These are phyloP conservation scores for Caenorhabditis sinica DNA, from an alignment of 2,888 invertebrate species.

Conservation along the genomic window DNA sequence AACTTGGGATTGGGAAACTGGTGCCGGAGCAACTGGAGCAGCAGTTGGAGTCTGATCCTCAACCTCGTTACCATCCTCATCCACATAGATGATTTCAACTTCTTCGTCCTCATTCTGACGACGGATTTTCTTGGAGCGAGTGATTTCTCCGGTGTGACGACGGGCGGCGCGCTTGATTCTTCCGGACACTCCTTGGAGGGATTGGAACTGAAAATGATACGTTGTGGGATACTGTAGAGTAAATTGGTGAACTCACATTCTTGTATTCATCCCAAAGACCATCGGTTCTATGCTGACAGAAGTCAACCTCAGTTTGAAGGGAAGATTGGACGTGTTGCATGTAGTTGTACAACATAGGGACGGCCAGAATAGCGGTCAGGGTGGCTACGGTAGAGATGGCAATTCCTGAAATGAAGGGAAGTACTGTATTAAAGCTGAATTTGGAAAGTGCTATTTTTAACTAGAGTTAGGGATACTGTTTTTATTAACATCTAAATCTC, in stretches of 20 bases:
- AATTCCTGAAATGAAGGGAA: slow-evolving; percentile 57
- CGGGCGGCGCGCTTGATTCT: slow-evolving; percentile 27
- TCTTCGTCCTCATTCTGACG: slow-evolving; percentile 49
- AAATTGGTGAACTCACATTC: slow-evolving; percentile 43
- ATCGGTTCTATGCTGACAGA: slow-evolving; percentile 71
- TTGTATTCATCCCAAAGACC: slow-evolving; percentile 72
- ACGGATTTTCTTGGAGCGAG: slow-evolving; percentile 40
- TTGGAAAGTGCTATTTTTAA: too few species aligned
- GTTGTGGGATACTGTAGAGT: not conserved
- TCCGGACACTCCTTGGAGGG: slow-evolving; percentile 19
- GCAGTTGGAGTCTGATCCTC: slow-evolving; percentile 21
- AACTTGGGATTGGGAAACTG: slow-evolving; percentile 20
- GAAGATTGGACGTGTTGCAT: slow-evolving; percentile 73
- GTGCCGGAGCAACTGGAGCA: slow-evolving; percentile 26
- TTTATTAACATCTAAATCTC: not conserved
- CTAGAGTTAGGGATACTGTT: too few species aligned
- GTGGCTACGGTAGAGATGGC: slow-evolving; percentile 75
- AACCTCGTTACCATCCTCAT: slow-evolving; percentile 41
- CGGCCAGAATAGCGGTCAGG: slow-evolving; percentile 69
- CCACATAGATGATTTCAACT: slow-evolving; percentile 46
- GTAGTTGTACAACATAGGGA: slow-evolving; percentile 65
- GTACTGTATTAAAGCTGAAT: too few species aligned
- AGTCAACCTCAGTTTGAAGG: slow-evolving; percentile 72
- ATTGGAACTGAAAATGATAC: slow-evolving; percentile 38
- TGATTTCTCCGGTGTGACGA: slow-evolving; percentile 35